These are phyloP conservation scores for Synanthedon tipuliformis DNA, from an alignment of 2,888 invertebrate genomes.

Conservation along the genomic window DNA sequence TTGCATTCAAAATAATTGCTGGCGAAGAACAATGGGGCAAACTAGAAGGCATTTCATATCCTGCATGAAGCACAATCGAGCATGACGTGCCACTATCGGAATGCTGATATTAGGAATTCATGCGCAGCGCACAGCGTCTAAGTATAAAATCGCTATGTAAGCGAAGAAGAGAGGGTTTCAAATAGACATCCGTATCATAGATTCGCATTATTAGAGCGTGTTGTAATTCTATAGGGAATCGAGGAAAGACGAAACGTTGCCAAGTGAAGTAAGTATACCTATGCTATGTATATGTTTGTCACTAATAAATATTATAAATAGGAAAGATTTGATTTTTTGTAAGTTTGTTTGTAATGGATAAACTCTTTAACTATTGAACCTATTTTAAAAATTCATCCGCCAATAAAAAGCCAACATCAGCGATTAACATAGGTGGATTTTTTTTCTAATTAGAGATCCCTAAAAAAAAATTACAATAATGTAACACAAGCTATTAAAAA, in stretches of 20 bases:
- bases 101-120: constrained; percentile 51
- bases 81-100: constrained; percentile 54
- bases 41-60: constrained; percentile 22
- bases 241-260: constrained; percentile 39
- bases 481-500: no score
- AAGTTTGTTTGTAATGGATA: no score
- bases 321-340: no score
- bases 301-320: constrained; percentile 24
- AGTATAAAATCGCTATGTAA: neutral
- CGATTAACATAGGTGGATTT: neutral
- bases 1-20: neutral
- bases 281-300: no score
- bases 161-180: constrained; percentile 7
- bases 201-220: constrained; percentile 16
- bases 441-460: no score
- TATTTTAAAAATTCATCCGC: no score
- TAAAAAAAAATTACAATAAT: no score
- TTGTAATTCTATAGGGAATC: constrained; percentile 36
- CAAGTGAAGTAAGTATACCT: constrained; percentile 13
- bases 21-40: constrained; percentile 27
- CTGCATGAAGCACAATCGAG: constrained; percentile 40
- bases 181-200: constrained; percentile 14
- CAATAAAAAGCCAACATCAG: neutral
- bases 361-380: no score
- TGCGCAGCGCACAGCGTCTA: constrained; percentile 30